Percentiles rank a stretch among this genome's conserved stretches.
Conservation (phyloP, 2,797 vertebrate species). For the Megalops cyprinoides region DNA sequence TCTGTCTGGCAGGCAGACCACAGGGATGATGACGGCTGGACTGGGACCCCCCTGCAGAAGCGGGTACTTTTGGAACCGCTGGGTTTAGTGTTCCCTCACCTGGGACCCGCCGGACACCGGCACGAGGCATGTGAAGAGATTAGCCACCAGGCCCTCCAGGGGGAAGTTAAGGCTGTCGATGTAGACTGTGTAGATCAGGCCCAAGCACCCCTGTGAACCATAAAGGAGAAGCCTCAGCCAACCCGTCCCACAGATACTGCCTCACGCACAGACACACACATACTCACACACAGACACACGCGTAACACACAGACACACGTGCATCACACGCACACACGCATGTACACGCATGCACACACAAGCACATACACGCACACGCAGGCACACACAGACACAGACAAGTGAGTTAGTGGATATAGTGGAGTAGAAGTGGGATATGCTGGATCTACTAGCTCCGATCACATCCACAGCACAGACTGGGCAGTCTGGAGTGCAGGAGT, state of each 20-base stretch:
- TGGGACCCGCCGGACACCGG: constrained; percentile 92
- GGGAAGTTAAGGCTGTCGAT: constrained; percentile 90
- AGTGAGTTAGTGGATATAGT: no score
- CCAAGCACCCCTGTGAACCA: constrained; percentile 87
- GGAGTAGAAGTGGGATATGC: no score
- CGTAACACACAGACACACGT: background rate
- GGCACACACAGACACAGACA: constrained; percentile 3
- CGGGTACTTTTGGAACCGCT: constrained; percentile 69
- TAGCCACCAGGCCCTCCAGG: constrained; percentile 90
- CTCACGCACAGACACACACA: constrained; percentile 7
- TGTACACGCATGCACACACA: background rate
- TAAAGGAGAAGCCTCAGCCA: constrained; percentile 40
- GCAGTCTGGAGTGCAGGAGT: no score
- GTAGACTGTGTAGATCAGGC: constrained; percentile 93
- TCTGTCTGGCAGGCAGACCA: constrained; percentile 58
- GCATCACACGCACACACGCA: constrained; percentile 12
- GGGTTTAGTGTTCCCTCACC: constrained; percentile 74
- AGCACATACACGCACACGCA: constrained; percentile 11
- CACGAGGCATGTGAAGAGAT: constrained; percentile 91
- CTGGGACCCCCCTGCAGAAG: constrained; percentile 45
- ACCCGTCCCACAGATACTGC: constrained; percentile 20
- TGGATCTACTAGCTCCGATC: no score
- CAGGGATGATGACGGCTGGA: constrained; percentile 57
- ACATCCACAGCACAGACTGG: no score
- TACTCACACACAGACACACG: background rate